These are phyloP conservation scores for Bradynema listronoti DNA, from an alignment of 1,140 invertebrate species.

Conservation along the genomic window DNA sequence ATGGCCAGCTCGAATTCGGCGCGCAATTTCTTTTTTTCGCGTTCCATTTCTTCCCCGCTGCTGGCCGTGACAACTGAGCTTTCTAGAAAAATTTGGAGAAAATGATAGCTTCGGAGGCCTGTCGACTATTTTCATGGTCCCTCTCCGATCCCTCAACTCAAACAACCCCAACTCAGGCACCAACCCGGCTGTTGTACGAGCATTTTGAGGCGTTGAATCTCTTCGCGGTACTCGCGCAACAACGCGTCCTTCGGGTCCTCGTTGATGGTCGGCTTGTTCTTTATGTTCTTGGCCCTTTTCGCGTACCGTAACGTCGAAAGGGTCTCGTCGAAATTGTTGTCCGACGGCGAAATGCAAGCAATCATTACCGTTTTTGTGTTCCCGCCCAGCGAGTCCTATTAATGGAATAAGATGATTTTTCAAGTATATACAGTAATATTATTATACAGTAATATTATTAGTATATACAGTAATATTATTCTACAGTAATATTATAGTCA, in stretches of 20 bases:
- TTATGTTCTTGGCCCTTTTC: constrained; percentile 87
- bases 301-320: constrained; percentile 84
- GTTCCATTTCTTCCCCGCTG: constrained; percentile 55
- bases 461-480: too few relatives aligned
- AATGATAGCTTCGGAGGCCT: too few relatives aligned
- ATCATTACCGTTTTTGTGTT: constrained; percentile 96
- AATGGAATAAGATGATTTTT: too few relatives aligned
- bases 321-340: constrained; percentile 78
- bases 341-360: constrained; percentile 76
- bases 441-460: too few relatives aligned
- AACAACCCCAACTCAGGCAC: too few relatives aligned
- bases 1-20: constrained; percentile 62
- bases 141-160: too few relatives aligned
- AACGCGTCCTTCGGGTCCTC: constrained; percentile 88
- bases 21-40: constrained; percentile 60
- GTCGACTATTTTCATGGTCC: too few relatives aligned
- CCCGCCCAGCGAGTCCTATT: constrained; percentile 76
- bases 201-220: constrained; percentile 42
- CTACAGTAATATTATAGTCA: too few relatives aligned
- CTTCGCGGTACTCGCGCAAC: constrained; percentile 73
- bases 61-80: too few relatives aligned
- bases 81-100: too few relatives aligned
- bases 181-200: constrained; percentile 35
- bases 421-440: too few relatives aligned
- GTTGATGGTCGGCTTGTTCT: constrained; percentile 89